phyloP scores from a whole-genome alignment of 2,797 vertebrate genomes.

The Clarias platycephalus region DNA sequence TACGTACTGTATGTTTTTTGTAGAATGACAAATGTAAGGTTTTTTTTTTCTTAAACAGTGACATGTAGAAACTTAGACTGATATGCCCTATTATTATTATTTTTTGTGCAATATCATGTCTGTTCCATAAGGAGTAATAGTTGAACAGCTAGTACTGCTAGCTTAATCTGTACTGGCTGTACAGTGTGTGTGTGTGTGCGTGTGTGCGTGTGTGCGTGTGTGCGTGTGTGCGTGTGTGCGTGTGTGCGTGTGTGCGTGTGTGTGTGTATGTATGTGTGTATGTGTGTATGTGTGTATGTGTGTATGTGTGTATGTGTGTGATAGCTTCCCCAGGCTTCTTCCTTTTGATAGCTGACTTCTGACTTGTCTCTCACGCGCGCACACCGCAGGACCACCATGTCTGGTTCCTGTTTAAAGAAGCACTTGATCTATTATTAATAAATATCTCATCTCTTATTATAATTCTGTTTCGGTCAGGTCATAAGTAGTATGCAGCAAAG shows the following conservation, averaged over 20 bases:
- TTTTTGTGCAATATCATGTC: background rate
- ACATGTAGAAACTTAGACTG: background rate
- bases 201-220: background rate
- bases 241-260: background rate
- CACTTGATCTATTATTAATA: background rate
- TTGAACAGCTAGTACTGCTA: background rate
- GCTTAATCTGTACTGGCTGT: background rate
- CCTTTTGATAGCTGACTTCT: conserved; percentile 15
- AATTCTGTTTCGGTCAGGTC: background rate
- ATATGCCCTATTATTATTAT: too few relatives aligned
- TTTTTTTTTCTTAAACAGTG: background rate
- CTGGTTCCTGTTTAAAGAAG: background rate
- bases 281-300: background rate
- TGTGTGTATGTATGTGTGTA: background rate
- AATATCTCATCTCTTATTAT: background rate
- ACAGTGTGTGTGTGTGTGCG: background rate
- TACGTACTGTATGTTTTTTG: background rate
- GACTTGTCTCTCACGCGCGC: background rate
- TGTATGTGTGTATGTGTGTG: background rate
- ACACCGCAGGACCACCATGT: background rate
- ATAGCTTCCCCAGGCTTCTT: conserved; percentile 20
- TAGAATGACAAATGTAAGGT: background rate
- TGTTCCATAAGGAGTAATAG: background rate
- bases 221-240: background rate
- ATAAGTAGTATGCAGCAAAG: background rate